Evolutionary conservation across 2,113 vertebrate genomes (phyloP).

Genomic region (Acanthochromis polyacanthus): DNA sequence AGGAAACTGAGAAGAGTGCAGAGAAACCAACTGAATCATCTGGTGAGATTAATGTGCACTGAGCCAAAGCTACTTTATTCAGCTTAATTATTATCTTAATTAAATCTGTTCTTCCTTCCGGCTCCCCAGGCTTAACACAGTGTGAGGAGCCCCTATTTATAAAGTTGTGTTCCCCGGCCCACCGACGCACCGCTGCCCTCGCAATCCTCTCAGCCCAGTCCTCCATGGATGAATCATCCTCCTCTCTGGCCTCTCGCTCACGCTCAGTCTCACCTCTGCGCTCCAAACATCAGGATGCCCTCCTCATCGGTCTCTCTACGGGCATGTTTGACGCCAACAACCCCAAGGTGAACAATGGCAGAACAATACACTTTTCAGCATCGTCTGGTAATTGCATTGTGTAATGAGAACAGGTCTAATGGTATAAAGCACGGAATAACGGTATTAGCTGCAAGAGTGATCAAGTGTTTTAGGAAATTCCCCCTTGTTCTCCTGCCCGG

Average conservation of each 20-base stretch:
- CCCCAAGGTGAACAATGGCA: slow-evolving; percentile 88
- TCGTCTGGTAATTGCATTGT: not conserved
- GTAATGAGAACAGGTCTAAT: not conserved
- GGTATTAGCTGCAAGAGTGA: slow-evolving; percentile 8
- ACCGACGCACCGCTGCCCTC: slow-evolving; percentile 81
- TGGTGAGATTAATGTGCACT: slow-evolving; percentile 77
- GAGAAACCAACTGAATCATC: slow-evolving; percentile 66
- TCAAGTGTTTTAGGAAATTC: slow-evolving; percentile 13
- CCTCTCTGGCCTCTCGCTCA: slow-evolving; percentile 86
- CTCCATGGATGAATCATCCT: slow-evolving; percentile 89
- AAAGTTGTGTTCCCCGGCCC: slow-evolving; percentile 84
- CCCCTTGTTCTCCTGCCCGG: slow-evolving; percentile 10
- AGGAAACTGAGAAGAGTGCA: slow-evolving; percentile 12
- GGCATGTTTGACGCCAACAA: slow-evolving; percentile 97
- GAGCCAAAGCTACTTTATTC: not conserved
- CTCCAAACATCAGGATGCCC: slow-evolving; percentile 86
- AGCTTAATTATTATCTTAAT: slow-evolving; percentile 27
- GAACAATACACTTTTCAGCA: not conserved
- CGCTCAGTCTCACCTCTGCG: slow-evolving; percentile 91
- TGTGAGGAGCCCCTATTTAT: slow-evolving; percentile 87
- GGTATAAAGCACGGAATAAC: not conserved
- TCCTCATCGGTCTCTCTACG: slow-evolving; percentile 94
- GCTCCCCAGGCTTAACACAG: slow-evolving; percentile 48
- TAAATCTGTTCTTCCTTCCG: slow-evolving; percentile 12
- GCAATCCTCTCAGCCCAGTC: slow-evolving; percentile 88